Percentiles rank a stretch among this genome's conserved stretches.
Evolutionary conservation across 2,797 vertebrate species (phyloP).

Genomic region (Coracias cyanogaster): DNA sequence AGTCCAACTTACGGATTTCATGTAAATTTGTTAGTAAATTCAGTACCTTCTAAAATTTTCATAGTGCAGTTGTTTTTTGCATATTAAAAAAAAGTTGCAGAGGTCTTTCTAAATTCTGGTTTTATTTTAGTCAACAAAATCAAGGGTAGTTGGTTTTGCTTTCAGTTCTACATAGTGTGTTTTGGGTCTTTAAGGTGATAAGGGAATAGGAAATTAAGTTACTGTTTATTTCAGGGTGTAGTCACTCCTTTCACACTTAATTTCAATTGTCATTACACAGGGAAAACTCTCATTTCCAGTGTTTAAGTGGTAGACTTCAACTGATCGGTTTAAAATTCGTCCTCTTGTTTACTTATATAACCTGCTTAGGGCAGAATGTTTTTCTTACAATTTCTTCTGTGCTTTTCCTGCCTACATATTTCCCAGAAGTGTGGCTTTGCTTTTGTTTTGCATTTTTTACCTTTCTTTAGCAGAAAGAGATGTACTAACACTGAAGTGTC

Average conservation of each 20-base stretch:
- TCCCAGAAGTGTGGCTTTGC: neutral
- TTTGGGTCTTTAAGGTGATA: neutral
- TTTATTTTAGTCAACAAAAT: neutral
- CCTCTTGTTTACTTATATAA: neutral
- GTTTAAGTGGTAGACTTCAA: neutral
- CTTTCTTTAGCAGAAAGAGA: neutral
- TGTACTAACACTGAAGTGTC: neutral
- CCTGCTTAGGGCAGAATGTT: neutral
- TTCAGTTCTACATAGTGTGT: neutral
- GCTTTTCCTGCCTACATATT: neutral
- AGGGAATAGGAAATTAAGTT: neutral
- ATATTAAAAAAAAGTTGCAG: neutral
- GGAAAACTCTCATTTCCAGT: neutral
- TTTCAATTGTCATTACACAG: neutral
- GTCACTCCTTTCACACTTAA: neutral
- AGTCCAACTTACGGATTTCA: neutral
- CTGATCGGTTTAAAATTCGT: neutral
- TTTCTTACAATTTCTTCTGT: neutral
- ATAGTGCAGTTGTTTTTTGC: neutral
- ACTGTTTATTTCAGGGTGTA: neutral
- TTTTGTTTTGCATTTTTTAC: neutral
- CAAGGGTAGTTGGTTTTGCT: neutral
- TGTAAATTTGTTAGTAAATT: neutral
- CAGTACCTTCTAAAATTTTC: neutral
- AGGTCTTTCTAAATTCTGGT: neutral